These are phyloP conservation scores for Mustela nigripes DNA, from an alignment of 2,113 vertebrate genomes.

Conservation along the genomic window DNA sequence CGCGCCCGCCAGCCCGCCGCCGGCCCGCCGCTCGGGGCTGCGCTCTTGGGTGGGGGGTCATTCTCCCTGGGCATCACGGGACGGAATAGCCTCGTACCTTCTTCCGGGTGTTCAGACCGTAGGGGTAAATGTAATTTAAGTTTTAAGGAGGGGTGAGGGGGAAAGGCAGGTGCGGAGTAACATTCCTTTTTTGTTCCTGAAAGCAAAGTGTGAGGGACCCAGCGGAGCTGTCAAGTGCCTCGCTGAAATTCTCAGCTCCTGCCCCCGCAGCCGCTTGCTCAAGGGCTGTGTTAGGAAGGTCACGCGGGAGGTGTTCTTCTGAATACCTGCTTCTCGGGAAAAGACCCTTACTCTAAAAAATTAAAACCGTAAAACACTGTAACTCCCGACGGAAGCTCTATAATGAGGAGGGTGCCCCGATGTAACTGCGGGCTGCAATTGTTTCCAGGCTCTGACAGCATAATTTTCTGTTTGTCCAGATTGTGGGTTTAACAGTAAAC, in stretches of 20 bases:
- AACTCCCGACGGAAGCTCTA: neutral
- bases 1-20: neutral
- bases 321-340: neutral
- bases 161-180: constrained; percentile 54
- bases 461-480: constrained; percentile 74
- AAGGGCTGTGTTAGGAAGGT: constrained; percentile 77
- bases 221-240: constrained; percentile 33
- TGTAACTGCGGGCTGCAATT: neutral
- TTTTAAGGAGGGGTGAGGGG: constrained; percentile 43
- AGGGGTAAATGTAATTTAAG: constrained; percentile 58
- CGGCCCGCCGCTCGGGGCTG: neutral
- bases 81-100: neutral
- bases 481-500: constrained; percentile 73
- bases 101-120: neutral
- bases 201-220: constrained; percentile 69
- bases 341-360: constrained; percentile 58
- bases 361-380: neutral
- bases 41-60: neutral
- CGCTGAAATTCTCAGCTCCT: constrained; percentile 63
- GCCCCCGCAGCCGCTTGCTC: constrained; percentile 23
- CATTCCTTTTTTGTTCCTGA: constrained; percentile 52
- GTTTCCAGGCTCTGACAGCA: neutral
- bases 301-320: constrained; percentile 17
- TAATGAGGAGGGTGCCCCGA: neutral
- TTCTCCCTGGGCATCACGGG: neutral